Conservation (phyloP, 2,113 vertebrate species). For the Rhinopomastus cyanomelas region DNA sequence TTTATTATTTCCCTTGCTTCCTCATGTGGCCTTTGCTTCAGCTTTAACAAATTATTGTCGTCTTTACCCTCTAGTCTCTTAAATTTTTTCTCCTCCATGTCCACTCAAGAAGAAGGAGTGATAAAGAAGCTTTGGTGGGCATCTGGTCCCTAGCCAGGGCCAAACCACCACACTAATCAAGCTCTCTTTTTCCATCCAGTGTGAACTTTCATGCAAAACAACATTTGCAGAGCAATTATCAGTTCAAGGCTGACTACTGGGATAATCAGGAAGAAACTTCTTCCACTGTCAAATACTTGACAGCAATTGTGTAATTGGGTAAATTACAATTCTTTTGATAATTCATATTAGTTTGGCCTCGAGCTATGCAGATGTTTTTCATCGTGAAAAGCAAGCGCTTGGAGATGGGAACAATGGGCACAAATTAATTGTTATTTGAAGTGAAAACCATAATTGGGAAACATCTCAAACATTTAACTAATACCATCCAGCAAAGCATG, state of each 20-base stretch:
- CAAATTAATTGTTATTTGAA: constrained; percentile 32
- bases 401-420: background rate
- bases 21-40: too few relatives aligned
- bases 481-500: background rate
- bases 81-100: too few relatives aligned
- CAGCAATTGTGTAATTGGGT: background rate
- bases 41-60: too few relatives aligned
- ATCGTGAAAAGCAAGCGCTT: background rate
- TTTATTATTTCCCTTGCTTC: too few relatives aligned
- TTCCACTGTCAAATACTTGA: background rate
- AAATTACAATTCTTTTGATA: constrained; percentile 23
- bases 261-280: background rate
- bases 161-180: background rate
- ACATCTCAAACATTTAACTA: background rate
- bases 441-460: background rate
- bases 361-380: background rate
- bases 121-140: too few relatives aligned
- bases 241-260: background rate
- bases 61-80: too few relatives aligned
- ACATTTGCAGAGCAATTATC: background rate
- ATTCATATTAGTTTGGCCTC: background rate
- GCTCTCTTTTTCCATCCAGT: background rate
- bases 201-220: background rate
- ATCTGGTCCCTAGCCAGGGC: too few relatives aligned
- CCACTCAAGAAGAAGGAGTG: too few relatives aligned